These are phyloP conservation scores for Diplodus sargus DNA, from an alignment of 2,797 vertebrate species.

Conservation along the genomic window DNA sequence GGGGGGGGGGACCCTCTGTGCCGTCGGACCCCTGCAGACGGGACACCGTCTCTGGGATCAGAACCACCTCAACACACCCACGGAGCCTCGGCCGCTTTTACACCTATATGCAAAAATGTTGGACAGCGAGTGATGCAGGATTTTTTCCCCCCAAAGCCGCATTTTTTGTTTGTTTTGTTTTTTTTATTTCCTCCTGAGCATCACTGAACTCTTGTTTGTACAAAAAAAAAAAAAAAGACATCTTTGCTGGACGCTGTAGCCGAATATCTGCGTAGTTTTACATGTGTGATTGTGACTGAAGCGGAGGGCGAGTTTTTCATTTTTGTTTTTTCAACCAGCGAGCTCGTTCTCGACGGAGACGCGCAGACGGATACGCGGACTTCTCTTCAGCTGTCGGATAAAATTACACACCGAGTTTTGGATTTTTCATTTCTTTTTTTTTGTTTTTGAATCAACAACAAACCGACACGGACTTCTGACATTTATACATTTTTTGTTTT, in stretches of 20 bases:
- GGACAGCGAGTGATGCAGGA: constrained; percentile 58
- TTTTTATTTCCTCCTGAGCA: constrained; percentile 40
- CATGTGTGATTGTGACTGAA: constrained; percentile 55
- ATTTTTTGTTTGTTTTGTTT: not conserved
- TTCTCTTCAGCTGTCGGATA: constrained; percentile 45
- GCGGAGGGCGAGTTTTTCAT: constrained; percentile 40
- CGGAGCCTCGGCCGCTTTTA: constrained; percentile 11
- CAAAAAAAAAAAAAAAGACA: constrained; percentile 34
- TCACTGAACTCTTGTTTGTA: constrained; percentile 55
- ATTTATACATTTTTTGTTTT: constrained; percentile 65
- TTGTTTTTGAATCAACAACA: constrained; percentile 18
- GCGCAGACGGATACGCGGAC: constrained; percentile 51
- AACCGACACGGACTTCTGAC: constrained; percentile 61
- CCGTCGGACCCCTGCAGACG: not conserved
- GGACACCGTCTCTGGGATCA: constrained; percentile 32
- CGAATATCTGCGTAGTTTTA: constrained; percentile 60
- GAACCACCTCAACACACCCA: constrained; percentile 9
- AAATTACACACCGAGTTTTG: constrained; percentile 46
- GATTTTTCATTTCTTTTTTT: constrained; percentile 15
- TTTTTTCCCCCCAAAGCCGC: constrained; percentile 39
- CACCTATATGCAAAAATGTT: constrained; percentile 28
- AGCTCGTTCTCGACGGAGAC: constrained; percentile 39
- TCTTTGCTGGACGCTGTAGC: constrained; percentile 54
- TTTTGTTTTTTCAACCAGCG: constrained; percentile 32
- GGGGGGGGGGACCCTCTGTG: constrained; percentile 1